These are phyloP conservation scores for Apodemus sylvaticus DNA, from an alignment of 2,113 vertebrate genomes.

Conservation along the genomic window DNA sequence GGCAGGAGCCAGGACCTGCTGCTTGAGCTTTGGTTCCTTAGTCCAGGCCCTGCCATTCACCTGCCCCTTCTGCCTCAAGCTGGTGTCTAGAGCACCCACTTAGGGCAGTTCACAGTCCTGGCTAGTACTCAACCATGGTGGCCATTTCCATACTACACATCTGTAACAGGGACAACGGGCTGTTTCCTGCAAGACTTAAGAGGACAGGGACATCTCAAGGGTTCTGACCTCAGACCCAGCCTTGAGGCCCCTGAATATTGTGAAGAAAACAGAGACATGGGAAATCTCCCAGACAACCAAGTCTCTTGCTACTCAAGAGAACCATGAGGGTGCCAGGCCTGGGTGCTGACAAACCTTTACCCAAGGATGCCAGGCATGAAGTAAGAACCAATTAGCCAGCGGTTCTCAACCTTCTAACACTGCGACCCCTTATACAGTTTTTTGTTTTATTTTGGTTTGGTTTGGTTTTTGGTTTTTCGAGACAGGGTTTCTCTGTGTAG, in stretches of 20 bases:
- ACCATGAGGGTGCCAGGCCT: not conserved
- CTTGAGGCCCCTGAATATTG: not conserved
- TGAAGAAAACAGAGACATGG: slow-evolving; percentile 1
- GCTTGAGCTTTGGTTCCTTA: not conserved
- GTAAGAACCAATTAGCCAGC: not conserved
- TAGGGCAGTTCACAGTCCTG: not conserved
- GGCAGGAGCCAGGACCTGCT: slow-evolving; percentile 10
- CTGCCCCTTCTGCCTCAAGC: not conserved
- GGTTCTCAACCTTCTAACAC: not conserved
- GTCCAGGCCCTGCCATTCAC: no score
- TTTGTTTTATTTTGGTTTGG: no score
- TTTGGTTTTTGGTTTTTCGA: no score
- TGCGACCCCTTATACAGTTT: not conserved
- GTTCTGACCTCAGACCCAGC: not conserved
- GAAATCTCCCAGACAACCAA: not conserved
- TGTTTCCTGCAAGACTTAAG: not conserved
- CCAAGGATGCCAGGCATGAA: not conserved
- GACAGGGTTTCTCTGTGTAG: no score
- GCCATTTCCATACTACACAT: not conserved
- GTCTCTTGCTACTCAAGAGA: not conserved
- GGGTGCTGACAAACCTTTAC: not conserved
- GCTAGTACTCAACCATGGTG: not conserved
- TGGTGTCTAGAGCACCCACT: not conserved
- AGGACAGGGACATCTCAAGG: not conserved
- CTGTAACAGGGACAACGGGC: not conserved